These are phyloP conservation scores for Erebia epiphron DNA, from an alignment of 2,888 invertebrate genomes.

Conservation along the genomic window DNA sequence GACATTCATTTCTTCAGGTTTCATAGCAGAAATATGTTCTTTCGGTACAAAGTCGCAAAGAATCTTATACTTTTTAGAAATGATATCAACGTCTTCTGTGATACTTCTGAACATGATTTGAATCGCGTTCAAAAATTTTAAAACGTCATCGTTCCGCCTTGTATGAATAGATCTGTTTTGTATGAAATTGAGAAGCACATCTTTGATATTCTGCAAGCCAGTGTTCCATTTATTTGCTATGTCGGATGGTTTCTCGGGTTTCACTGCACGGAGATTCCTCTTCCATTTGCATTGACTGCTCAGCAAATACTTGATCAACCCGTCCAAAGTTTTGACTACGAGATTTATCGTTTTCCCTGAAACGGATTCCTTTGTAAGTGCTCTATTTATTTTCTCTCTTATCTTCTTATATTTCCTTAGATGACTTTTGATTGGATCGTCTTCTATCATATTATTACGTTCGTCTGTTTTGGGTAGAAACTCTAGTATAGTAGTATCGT, in stretches of 20 bases:
- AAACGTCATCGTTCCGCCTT: slow-evolving; percentile 39
- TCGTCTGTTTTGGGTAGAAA: slow-evolving; percentile 45
- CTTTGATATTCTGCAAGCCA: slow-evolving; percentile 48
- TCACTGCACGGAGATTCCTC: slow-evolving; percentile 27
- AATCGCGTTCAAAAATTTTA: slow-evolving; percentile 47
- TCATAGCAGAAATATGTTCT: neutral
- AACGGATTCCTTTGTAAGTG: slow-evolving; percentile 54
- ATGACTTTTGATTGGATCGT: slow-evolving; percentile 43
- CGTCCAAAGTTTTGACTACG: slow-evolving; percentile 57
- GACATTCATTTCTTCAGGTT: neutral
- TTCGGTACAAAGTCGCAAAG: slow-evolving; percentile 49
- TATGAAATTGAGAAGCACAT: slow-evolving; percentile 39
- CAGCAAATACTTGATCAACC: slow-evolving; percentile 54
- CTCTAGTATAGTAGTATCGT: slow-evolving; percentile 62
- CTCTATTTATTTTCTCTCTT: slow-evolving; percentile 51
- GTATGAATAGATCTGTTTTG: slow-evolving; percentile 28
- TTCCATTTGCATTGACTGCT: slow-evolving; percentile 55
- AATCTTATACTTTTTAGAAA: slow-evolving; percentile 51
- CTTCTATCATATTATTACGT: slow-evolving; percentile 23
- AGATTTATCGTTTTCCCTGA: slow-evolving; percentile 52
- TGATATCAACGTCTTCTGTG: slow-evolving; percentile 45
- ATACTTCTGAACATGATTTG: slow-evolving; percentile 50
- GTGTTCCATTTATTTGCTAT: slow-evolving; percentile 41
- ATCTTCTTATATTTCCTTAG: slow-evolving; percentile 57
- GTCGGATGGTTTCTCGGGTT: slow-evolving; percentile 12